These are phyloP conservation scores for Heliangelus exortis DNA, from an alignment of 2,797 vertebrate species.

Conservation along the genomic window DNA sequence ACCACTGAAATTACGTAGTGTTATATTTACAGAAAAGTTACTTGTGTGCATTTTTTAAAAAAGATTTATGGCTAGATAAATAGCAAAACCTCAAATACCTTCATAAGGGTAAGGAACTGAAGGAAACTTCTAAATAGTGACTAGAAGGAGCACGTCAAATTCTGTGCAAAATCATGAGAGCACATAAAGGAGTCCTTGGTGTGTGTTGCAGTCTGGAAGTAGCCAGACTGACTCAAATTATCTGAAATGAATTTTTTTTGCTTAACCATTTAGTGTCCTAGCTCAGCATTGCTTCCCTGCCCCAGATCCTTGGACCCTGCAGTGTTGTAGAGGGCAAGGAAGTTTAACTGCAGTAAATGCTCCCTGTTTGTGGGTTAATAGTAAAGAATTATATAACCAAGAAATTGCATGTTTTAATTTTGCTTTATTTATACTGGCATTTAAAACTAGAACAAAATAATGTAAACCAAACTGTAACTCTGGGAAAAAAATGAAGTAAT, in stretches of 20 bases:
- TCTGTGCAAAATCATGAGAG: not conserved
- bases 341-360: not conserved
- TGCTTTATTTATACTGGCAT: not conserved
- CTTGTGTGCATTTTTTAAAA: not conserved
- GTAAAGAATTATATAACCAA: not conserved
- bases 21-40: not conserved
- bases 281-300: not conserved
- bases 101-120: not conserved
- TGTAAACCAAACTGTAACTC: not conserved
- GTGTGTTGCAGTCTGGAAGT: not conserved
- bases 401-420: not conserved
- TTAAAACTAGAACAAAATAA: not conserved
- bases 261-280: not conserved
- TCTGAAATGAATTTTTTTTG: not conserved
- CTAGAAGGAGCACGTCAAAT: not conserved
- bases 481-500: not conserved
- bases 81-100: not conserved
- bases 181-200: fast-evolving
- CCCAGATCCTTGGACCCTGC: not conserved
- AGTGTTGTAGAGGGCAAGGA: not conserved
- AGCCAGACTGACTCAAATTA: not conserved
- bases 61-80: not conserved
- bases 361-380: not conserved
- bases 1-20: not conserved
- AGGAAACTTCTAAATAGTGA: not conserved